Evolutionary conservation across 2,113 vertebrate genomes (phyloP), one percentile per base, ranked within the genome.

Genomic region (Strix aluco): DNA sequence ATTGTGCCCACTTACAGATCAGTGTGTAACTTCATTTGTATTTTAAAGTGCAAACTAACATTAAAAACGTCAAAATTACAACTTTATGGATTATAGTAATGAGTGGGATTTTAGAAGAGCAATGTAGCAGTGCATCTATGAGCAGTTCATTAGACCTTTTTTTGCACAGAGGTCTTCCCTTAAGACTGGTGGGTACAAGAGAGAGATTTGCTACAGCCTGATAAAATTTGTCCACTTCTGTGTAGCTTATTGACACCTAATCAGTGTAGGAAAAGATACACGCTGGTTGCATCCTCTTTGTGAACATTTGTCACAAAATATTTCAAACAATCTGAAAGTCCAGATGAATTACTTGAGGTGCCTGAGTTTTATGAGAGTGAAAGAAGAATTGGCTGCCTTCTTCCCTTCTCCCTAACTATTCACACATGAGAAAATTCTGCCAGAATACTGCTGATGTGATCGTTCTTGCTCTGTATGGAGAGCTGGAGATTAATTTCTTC

Each of bases 401-500:
- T 62, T 85, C 19, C 13, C 13, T 80, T 93, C n/a, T 88, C 54
- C 19, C 25, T 79, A 82, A 61, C 46, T 18, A 46, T 87, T 82
- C 62, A 65, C 87, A 82, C 27, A 13, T 49, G 54, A 95, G 67
- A 49, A 90, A 90, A 59, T 86, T 83, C 66, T 86, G 15, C 54
- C 49, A 86, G 67, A 86, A 83, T 88, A 70, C 63, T 92, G 83
- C 80, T 93, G 71, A 92, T 4, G 3, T 83, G 63, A 74, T 81
- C 15, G 32, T 88, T 92, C 75, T 62, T 92, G 49, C 42, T 83
- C 42, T 88, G 40, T 74, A 26, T 86, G 26, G 72, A 94, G 40
- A 54, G 9, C 15, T 62, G 40, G 66, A 96, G 78, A 81, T 92
- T 58, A 80, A 88, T 97, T 57, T 92, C 40, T 93, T 94, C 59